Percentiles rank a stretch among this genome's conserved stretches.
Evolutionary conservation across 2,113 vertebrate species (phyloP).

Genomic region (Ardeotis arabs): DNA sequence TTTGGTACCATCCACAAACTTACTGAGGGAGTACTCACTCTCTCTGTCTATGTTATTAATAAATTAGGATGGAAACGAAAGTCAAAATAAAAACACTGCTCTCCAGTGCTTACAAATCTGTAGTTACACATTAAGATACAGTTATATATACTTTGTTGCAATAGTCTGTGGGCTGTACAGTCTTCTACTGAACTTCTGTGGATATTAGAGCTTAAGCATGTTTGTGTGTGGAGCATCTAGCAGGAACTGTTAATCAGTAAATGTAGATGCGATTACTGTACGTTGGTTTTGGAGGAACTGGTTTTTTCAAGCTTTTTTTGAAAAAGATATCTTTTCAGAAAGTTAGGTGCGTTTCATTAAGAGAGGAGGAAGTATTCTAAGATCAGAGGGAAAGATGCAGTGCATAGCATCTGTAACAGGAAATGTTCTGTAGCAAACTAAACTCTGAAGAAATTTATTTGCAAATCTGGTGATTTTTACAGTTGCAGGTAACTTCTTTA

Average conservation of each 20-base stretch:
- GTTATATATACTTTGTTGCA: neutral
- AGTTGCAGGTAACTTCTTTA: neutral
- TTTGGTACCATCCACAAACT: neutral
- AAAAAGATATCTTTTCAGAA: neutral
- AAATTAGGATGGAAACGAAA: neutral
- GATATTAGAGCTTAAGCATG: neutral
- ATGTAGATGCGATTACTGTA: neutral
- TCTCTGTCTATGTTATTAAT: neutral
- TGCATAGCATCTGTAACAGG: neutral
- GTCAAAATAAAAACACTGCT: neutral
- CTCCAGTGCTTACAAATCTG: neutral
- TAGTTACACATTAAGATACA: neutral
- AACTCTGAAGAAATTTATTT: neutral
- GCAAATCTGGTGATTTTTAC: neutral
- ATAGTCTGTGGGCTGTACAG: neutral
- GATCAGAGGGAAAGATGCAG: neutral
- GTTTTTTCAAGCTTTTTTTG: neutral
- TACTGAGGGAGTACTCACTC: neutral
- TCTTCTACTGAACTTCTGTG: neutral
- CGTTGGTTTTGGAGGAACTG: neutral
- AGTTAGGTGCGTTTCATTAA: neutral
- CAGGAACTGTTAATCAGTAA: neutral
- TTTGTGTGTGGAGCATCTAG: neutral
- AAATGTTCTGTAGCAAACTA: neutral
- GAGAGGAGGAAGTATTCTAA: neutral